phyloP scores from a whole-genome alignment of 2,113 vertebrate species.

The Cyrtonyx montezumae region DNA sequence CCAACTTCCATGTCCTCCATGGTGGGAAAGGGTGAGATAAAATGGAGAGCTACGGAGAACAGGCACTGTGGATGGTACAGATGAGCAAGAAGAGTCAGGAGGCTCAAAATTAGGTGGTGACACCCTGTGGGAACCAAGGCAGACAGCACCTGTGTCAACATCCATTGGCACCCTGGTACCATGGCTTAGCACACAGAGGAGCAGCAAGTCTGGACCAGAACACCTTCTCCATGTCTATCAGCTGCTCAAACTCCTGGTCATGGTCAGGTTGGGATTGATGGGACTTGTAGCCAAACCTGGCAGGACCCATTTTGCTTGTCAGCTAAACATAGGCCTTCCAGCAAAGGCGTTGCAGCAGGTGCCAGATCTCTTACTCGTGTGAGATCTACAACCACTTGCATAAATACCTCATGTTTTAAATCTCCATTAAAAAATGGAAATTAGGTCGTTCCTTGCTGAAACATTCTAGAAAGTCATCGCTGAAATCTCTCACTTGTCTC shows the following conservation, averaged over 20 bases:
- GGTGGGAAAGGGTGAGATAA: not conserved
- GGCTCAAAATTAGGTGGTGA: not conserved
- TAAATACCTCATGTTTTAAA: not conserved
- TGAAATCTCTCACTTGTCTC: constrained; percentile 34
- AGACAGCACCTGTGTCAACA: accelerated
- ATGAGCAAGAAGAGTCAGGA: not conserved
- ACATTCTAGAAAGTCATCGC: constrained; percentile 12
- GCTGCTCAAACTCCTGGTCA: not conserved
- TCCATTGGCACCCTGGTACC: accelerated
- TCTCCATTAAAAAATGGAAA: not conserved
- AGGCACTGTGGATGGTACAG: not conserved
- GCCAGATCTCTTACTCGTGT: not conserved
- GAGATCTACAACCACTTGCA: not conserved
- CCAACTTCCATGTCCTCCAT: not conserved
- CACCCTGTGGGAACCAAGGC: not conserved
- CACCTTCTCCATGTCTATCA: not conserved
- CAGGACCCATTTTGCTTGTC: not conserved
- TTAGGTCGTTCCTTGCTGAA: constrained; percentile 7
- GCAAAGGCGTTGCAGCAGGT: accelerated
- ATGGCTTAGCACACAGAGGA: not conserved
- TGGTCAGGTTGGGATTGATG: not conserved
- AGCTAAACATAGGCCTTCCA: not conserved
- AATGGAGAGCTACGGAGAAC: not conserved
- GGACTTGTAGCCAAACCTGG: not conserved
- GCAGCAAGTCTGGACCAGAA: not conserved